Base-by-base conservation (phyloP, 1,140 invertebrate genomes). In the Neodiprion fabricii region DNA sequence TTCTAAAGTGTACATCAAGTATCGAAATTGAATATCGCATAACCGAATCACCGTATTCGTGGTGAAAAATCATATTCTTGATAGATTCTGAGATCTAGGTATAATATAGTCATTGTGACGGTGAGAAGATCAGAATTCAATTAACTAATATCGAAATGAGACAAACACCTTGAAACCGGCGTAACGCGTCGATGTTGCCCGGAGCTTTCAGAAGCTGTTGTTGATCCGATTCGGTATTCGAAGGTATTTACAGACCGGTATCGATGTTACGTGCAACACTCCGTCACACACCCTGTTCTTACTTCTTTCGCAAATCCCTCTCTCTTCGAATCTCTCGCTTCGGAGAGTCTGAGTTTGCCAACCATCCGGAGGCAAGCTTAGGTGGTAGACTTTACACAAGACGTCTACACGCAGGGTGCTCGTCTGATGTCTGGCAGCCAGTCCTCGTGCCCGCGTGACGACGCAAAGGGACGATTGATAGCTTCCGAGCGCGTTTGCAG, bases 371-470 rank as follows among this genome's bases (percentile, higher is more conserved):
- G 53, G 53, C n/a, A 61, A 9, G 53, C 53, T 61, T 61, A 61
- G 53, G 11, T 17, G 53, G 53, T 61, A 61, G 53, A 61, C 53
- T 61, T 61, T 61, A 61, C 53, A 61, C 53, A 61, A 61, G 53
- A 61, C 53, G 53, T 61, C 11, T 61, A 61, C 53, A 61, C 53
- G 53, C 53, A 17, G 53, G n/a, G 11, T 61, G 53, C 53, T 17
- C 53, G 53, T 61, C 11, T 61, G 53, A 61, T 61, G 53, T 61
- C 53, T 61, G 53, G 53, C 53, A 61, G 11, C 11, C 53, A 61
- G 53, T 61, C 53, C 53, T 61, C 5, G 53, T 17, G 11, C n/a
- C n/a, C 11, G 53, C 53, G 53, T 17, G 53, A 17, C 53, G 53
- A 14, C 11, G 53, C 53, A 61, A 61, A 61, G 53, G 53, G 53